Evolutionary conservation across 1,140 invertebrate genomes (phyloP), one percentile per base, ranked within the genome.

Genomic region (Cotesia chilonis): DNA sequence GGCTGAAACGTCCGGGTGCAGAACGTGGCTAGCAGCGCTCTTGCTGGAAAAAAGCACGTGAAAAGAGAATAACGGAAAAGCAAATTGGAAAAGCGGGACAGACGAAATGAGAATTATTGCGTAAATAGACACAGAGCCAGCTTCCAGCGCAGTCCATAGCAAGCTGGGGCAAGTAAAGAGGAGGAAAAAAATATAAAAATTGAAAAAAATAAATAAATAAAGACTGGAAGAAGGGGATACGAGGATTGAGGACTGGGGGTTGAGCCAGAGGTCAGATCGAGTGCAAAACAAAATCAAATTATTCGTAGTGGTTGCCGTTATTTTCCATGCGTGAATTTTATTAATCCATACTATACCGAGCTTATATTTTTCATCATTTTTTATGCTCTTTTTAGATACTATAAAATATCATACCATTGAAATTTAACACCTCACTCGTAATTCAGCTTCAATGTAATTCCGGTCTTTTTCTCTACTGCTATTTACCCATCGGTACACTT

Each of bases 311-410:
- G 75, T 78, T 79, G 75, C 20, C 76, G 80, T 78, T 84, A 83
- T 83, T 84, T 84, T 83, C 81, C 81, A 84, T 84, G 81, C 80
- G 82, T 84, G 83, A 84, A 84, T 83, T 84, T 84, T 82, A 77
- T 80, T 75, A 77, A 75, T 80, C 75, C 75, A 68, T 75, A 65
- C 65, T 41, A 20, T 41, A 55, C 36, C 10, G 4, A 60, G 41
- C 57, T 66, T 59, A 63, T 65, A 55, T 52, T 61, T 68, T 67
- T 68, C 66, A 70, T 68, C 63, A 47, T 65, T 65, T 61, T 66
- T 35, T 66, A 28, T 28, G 2, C 28, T 2, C 28, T 63, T 59
- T 47, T 47, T 47, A 47, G 55, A 47, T 20, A 14, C 64, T 20
- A 66, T 37, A 63, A 63, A 20, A 55, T n/a, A 28, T 59, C 17